Evolutionary conservation across 2,797 vertebrate species (phyloP).

Genomic region (Lutjanus campechanus): DNA sequence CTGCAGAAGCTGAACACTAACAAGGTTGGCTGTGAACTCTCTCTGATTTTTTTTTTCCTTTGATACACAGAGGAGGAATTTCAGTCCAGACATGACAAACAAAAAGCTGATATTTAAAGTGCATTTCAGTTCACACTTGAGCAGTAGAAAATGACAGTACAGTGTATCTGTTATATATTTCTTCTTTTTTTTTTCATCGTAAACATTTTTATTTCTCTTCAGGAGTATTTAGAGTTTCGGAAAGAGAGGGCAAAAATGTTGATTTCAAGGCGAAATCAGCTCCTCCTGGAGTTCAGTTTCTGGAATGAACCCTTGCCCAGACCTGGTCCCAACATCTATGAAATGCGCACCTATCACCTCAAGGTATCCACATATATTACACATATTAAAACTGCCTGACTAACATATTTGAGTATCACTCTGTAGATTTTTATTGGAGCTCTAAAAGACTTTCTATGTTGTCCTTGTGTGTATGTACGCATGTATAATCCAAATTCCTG

Average conservation of each 20-base stretch:
- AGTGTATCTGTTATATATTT: not conserved
- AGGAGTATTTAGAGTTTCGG: conserved; percentile 94
- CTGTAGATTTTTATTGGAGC: not conserved
- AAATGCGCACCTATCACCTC: conserved; percentile 93
- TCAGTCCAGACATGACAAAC: not conserved
- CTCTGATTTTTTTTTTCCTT: not conserved
- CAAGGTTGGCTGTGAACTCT: conserved; percentile 81
- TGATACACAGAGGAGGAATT: not conserved
- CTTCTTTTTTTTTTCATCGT: not conserved
- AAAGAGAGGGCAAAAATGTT: conserved; percentile 94
- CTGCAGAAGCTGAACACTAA: conserved; percentile 91
- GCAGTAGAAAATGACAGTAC: not conserved
- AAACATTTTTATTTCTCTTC: not conserved
- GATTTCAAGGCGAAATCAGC: conserved; percentile 93
- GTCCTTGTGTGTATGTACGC: too few species aligned
- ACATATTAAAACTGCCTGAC: not conserved
- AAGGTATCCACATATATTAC: conserved; percentile 82
- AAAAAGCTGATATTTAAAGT: not conserved
- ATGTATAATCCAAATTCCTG: too few species aligned
- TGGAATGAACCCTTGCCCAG: conserved; percentile 96
- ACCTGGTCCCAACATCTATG: conserved; percentile 93
- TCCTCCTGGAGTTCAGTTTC: conserved; percentile 97
- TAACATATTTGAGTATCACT: not conserved
- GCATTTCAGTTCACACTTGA: not conserved
- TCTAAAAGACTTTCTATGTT: too few species aligned